Evolutionary conservation across 2,797 vertebrate genomes (phyloP), one percentile per base, ranked within the genome.

Genomic region (Mormyrops attenuatus): DNA sequence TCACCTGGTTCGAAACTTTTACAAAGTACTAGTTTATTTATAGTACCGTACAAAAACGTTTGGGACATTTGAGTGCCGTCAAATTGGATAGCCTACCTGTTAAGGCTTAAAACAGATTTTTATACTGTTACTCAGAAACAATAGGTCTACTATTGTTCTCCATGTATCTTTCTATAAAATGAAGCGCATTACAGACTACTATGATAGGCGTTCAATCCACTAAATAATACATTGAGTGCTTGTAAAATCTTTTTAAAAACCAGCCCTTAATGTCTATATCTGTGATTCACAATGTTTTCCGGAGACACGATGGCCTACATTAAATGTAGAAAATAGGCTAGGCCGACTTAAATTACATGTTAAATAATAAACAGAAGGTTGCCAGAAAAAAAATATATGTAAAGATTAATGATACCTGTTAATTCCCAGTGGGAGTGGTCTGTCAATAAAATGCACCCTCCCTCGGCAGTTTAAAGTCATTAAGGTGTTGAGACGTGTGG

Each of bases 401-500:
- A 38, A 15, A 26, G 44, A 52, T 50, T 15, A 50, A 26, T 52
- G 50, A 85, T 52, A 85, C 44, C 84, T 13, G 8, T 30, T 52
- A 52, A 85, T 26, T 9, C 49, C 5, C 50, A 20, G 84, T 85
- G 84, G 84, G 84, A 93, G 57, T 93, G 86, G 52, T 87, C 63
- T 85, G 87, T 3, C 55, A 63, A 88, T 57, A 90, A 88, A 89
- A 87, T 89, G 88, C 57, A 53, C 2, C 22, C 0, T 80, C 90
- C 91, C 91, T 88, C 84, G 91, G 84, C 93, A 93, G 93, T 95
- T 94, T 94, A 94, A 94, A 90, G 92, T 90, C 91, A 91, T 94
- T 92, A 92, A 52, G 73, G 17, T 66, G 82, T 91, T 90, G 47
- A 53, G 85, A 85, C 55, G 90, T 0, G 85, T 88, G 89, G 89